These are phyloP conservation scores for Gambelia wislizenii DNA, from an alignment of 2,797 vertebrate species.

Conservation along the genomic window DNA sequence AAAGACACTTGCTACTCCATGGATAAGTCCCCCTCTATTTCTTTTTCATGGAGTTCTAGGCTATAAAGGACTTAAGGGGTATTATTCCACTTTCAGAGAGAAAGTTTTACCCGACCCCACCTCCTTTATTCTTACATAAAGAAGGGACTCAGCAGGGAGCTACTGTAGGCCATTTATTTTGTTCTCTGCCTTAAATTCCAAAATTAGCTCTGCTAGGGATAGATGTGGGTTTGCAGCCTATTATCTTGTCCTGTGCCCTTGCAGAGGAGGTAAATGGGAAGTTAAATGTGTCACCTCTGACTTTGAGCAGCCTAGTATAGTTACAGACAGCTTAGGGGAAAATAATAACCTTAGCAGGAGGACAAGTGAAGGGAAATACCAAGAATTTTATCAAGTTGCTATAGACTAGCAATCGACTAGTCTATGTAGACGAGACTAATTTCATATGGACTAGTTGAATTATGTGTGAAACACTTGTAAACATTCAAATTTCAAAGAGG, in stretches of 20 bases:
- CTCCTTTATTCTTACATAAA: not conserved
- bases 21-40: not conserved
- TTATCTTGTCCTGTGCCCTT: slow-evolving; percentile 4
- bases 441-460: slow-evolving; percentile 39
- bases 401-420: too few species aligned
- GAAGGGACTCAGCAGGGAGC: not conserved
- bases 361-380: not conserved
- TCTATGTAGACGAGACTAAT: not conserved
- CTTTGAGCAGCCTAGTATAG: not conserved
- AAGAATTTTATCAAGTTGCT: not conserved
- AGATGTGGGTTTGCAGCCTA: not conserved
- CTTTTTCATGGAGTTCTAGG: too few species aligned
- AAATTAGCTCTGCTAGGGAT: slow-evolving; percentile 9
- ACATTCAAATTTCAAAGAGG: slow-evolving; percentile 36
- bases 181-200: slow-evolving; percentile 21
- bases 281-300: not conserved
- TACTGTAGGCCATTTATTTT: not conserved
- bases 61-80: not conserved
- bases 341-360: not conserved
- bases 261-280: slow-evolving; percentile 12
- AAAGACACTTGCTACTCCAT: not conserved
- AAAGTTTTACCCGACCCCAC: not conserved
- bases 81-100: not conserved
- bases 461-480: slow-evolving; percentile 47
- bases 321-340: not conserved